Base-by-base conservation (phyloP, 92 coral and sea anemone species). In the Palythoa caribaeorum region DNA sequence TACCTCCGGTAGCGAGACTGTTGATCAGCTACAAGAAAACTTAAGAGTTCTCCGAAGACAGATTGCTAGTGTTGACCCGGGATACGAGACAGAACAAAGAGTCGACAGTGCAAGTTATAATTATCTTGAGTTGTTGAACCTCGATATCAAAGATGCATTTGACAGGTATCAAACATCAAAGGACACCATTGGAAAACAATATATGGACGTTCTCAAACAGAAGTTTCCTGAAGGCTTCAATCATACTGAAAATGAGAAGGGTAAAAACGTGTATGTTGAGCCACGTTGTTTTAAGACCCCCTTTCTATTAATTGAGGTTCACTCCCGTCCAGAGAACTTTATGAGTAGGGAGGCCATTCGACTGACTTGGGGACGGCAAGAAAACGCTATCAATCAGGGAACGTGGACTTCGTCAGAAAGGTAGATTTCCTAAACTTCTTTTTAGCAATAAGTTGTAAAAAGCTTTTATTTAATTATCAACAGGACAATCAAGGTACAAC, bases 321-420 rank as follows among this genome's bases (percentile, higher is more conserved):
- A 94, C 80, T 94, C 98, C 54, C 89, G 59, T 52, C 98, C 96
- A 11, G 89, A 71, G 21, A 93, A 92, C 44, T 94, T 93, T 70
- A 70, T 91, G 84, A 93, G 93, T 40, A 89, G 98, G n/a, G 96
- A 94, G 65, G 88, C 96, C 65, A 94, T 94, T 76, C 77, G 98
- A 50, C 87, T 94, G 5, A 93, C 98, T 1, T 94, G 98, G 98
- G 98, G 98, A n/a, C 87, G 93, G 20, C 93, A 90, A 76, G 98
- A 94, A 40, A 94, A 94, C 73, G 85, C 94, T n/a, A 91, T 94
- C 74, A 94, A 94, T 71, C 96, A 93, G 71, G 98, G 98, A 20
- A 91, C 96, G 13, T 94, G 98, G 98, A 89, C 90, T 19, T 72
- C 84, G 50, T 75, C 92, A 5, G 94, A 93, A 51, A 94, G 96